Evolutionary conservation across 1,140 invertebrate species (phyloP), one percentile per base, ranked within the genome.

Genomic region (Drosophila aff.): DNA sequence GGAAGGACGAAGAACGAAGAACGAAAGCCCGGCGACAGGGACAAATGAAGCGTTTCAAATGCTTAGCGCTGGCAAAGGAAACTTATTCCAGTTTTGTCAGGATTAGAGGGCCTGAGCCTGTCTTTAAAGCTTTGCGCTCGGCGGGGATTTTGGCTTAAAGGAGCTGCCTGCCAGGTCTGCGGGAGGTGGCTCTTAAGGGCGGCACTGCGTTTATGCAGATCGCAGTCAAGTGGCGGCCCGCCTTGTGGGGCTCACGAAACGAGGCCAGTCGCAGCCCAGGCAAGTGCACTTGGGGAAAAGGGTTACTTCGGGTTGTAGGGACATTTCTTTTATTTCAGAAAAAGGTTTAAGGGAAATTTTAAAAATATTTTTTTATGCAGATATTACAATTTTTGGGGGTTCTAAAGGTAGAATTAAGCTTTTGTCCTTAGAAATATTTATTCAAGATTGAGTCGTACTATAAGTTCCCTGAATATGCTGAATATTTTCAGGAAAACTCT

Each of bases 181-280:
- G 11, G 18, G 36, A 38, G 26, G n/a, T 6, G 33, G 4, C 53
- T 38, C 36, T 36, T 55, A 26, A 68, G 60, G 77, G 72, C 46
- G 64, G 46, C 50, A 23, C 63, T 84, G 85, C 81, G 78, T 89
- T 89, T 89, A 89, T 89, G 85, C 81, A 87, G 84, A 87, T 87
- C 81, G 81, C 84, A 79, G 69, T 89, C 85, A 89, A 89, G 84
- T 89, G 84, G 77, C 72, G 53, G 68, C 13, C 58, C 65, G 61
- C 60, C 63, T 82, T 79, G 57, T 57, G 77, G 66, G 62, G 47
- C 77, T 43, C 64, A 50, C 64, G 63, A 85, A 85, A 85, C 59
- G 82, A 85, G 83, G 82, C 79, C 83, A 86, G 79, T 75, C 58
- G 74, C 66, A 69, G 77, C 43, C 55, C 50, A 43, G 36, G 23